phyloP scores from a whole-genome alignment of 1,140 invertebrate genomes.

The Magallana angulata region DNA sequence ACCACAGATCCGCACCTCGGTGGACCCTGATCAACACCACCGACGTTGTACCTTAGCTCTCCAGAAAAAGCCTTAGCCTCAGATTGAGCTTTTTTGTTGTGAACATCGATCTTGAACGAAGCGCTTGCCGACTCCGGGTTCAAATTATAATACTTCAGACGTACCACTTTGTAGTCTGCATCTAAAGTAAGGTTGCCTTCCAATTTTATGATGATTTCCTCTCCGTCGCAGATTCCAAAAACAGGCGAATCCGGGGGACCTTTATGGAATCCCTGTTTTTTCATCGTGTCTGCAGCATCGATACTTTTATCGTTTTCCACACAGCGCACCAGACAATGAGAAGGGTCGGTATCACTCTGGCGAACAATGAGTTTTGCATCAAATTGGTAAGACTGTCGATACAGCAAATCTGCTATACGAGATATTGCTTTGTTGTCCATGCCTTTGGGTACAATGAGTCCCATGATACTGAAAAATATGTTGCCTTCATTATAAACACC shows the following conservation, averaged over 20 bases:
- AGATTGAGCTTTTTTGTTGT: slow-evolving; percentile 22
- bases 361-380: neutral
- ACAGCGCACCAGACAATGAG: neutral
- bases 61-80: neutral
- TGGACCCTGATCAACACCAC: neutral
- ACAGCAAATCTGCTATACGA: neutral
- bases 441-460: slow-evolving; percentile 11
- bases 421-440: slow-evolving; percentile 19
- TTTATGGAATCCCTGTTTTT: slow-evolving; percentile 3
- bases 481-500: no score
- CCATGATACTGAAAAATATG: neutral
- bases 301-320: neutral
- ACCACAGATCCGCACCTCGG: neutral
- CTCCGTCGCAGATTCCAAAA: slow-evolving; percentile 39
- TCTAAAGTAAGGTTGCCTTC: slow-evolving; percentile 2
- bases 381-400: neutral
- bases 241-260: slow-evolving; percentile 9
- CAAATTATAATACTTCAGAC: neutral
- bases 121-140: slow-evolving; percentile 21
- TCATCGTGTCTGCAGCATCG: neutral
- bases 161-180: neutral
- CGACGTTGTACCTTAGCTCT: slow-evolving; percentile 22
- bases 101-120: neutral
- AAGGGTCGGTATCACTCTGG: neutral
- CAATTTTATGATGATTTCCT: slow-evolving; percentile 6